Conservation (phyloP, 2,888 invertebrate genomes). For the Osedax fenrisi region DNA sequence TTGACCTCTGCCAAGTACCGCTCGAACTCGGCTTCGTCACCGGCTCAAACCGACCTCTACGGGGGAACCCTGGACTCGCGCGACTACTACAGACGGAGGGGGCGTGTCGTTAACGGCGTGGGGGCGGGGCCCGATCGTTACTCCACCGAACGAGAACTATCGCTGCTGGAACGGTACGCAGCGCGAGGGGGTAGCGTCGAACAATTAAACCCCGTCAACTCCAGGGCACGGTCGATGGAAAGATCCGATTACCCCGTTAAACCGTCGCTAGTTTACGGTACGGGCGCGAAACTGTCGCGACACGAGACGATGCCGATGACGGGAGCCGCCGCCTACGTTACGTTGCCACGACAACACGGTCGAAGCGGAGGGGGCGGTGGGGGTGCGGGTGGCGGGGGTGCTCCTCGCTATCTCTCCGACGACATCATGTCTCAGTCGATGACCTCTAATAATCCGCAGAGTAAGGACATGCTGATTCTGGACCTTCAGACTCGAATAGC, state of each 20-base stretch:
- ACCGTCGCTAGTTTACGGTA: neutral
- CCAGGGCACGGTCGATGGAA: neutral
- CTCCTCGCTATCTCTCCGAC: conserved; percentile 36
- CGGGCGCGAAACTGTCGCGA: neutral
- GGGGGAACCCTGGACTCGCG: neutral
- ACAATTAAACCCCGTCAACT: neutral
- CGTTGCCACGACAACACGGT: conserved; percentile 35
- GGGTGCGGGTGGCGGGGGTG: neutral
- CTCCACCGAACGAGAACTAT: neutral
- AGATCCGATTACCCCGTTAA: neutral
- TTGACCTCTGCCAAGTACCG: neutral
- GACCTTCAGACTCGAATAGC: conserved; percentile 65
- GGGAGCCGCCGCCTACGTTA: conserved; percentile 40
- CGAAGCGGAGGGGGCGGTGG: conserved; percentile 25
- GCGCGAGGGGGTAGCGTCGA: neutral
- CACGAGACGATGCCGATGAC: conserved; percentile 37
- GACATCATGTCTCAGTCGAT: conserved; percentile 28
- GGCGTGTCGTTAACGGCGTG: neutral
- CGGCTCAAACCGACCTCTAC: conserved; percentile 14
- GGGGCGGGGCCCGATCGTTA: neutral
- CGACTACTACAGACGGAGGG: neutral
- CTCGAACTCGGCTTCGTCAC: conserved; percentile 13
- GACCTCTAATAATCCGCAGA: conserved; percentile 27
- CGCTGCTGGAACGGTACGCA: neutral
- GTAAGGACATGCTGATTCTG: conserved; percentile 44